These are phyloP conservation scores for Anolis apletophallus DNA, from an alignment of 2,797 vertebrate species.

Conservation along the genomic window DNA sequence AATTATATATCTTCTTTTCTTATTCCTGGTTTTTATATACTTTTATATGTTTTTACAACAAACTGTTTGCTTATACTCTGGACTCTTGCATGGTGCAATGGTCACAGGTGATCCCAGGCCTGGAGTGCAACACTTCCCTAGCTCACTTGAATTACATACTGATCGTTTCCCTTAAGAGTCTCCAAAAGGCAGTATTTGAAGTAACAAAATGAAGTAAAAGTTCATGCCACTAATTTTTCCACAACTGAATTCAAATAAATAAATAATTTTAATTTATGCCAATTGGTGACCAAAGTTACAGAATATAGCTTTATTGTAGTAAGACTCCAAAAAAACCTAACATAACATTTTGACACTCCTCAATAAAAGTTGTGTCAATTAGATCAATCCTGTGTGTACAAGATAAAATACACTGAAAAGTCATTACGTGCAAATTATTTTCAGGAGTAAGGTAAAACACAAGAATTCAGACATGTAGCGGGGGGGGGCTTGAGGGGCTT, in stretches of 20 bases:
- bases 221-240: neutral
- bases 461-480: too few species aligned
- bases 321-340: neutral
- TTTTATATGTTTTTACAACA: too few species aligned
- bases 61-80: too few species aligned
- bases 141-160: neutral
- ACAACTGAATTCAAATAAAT: rapidly evolving
- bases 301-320: neutral
- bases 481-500: too few species aligned
- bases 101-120: too few species aligned
- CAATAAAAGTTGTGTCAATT: neutral
- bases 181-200: neutral
- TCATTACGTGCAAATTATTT: neutral
- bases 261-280: rapidly evolving
- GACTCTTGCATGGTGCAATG: too few species aligned
- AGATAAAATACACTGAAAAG: too few species aligned
- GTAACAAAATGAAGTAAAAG: rapidly evolving
- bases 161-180: neutral
- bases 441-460: neutral
- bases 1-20: too few species aligned
- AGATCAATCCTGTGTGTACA: neutral
- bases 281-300: neutral
- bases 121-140: too few species aligned
- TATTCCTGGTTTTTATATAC: too few species aligned
- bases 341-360: neutral